These are phyloP conservation scores for Campoplex nolae DNA, from an alignment of 2,888 invertebrate species.

Conservation along the genomic window DNA sequence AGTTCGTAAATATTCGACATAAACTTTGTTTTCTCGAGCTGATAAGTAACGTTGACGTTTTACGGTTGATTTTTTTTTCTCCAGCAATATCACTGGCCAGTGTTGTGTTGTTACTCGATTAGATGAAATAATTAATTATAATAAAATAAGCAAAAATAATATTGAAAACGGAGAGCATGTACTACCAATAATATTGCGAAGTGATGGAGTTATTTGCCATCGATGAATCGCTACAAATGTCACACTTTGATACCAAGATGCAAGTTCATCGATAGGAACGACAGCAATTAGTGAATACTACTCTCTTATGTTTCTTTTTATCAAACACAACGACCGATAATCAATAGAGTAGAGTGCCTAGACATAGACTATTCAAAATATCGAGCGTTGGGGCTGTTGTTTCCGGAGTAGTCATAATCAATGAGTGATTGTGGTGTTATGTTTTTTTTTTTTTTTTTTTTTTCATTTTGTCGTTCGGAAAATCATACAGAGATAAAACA, in stretches of 20 bases:
- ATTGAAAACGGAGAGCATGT: not conserved
- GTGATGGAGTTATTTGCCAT: not conserved
- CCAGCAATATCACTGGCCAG: conserved; percentile 8
- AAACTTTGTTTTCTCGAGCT: not conserved
- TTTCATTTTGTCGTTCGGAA: conserved; percentile 15
- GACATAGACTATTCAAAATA: conserved; percentile 16
- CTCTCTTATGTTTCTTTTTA: not conserved
- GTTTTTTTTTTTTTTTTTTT: conserved; percentile 23
- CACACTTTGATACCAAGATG: not conserved
- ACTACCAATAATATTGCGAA: not conserved
- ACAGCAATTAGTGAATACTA: not conserved
- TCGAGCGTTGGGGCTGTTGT: not conserved
- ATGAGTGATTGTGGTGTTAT: conserved; percentile 36
- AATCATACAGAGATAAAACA: conserved; percentile 30
- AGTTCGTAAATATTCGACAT: not conserved
- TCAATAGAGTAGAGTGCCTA: conserved; percentile 23
- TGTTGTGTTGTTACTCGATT: conserved; percentile 6
- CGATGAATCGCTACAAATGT: not conserved
- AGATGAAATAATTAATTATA: not conserved
- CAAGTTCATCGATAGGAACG: not conserved
- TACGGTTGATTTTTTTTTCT: not conserved
- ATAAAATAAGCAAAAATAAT: not conserved
- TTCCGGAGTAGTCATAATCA: conserved; percentile 16
- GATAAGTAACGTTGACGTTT: not conserved
- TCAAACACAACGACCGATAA: conserved; percentile 25